Evolutionary conservation across 1,140 invertebrate species (phyloP).

Genomic region (Zaprionus inermis): DNA sequence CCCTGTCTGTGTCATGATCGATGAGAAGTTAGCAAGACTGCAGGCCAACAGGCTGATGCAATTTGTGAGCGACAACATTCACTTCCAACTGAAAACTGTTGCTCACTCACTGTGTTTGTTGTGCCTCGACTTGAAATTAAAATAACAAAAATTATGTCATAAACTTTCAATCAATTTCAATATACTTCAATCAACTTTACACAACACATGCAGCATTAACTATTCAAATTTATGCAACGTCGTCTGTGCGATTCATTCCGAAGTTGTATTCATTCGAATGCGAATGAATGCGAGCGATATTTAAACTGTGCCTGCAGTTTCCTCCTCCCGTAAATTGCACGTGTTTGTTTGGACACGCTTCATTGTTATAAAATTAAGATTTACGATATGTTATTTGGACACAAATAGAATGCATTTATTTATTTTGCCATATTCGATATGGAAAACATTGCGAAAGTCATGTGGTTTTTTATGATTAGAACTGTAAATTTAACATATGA

Average conservation of each 20-base stretch:
- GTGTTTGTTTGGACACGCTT: neutral
- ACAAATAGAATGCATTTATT: neutral
- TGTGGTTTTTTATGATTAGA: neutral
- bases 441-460: neutral
- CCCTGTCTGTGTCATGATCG: neutral
- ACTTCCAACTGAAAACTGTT: conserved; percentile 61
- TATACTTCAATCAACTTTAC: conserved; percentile 74
- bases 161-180: conserved; percentile 76
- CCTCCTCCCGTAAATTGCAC: neutral
- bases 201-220: conserved; percentile 68
- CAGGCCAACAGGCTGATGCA: neutral
- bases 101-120: conserved; percentile 21
- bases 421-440: neutral
- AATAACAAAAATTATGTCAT: conserved; percentile 70
- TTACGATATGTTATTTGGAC: neutral
- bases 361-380: conserved; percentile 4
- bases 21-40: conserved; percentile 3
- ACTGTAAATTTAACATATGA: conserved; percentile 4
- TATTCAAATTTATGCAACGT: conserved; percentile 74
- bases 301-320: neutral
- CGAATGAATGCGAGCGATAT: neutral
- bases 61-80: conserved; percentile 50
- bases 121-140: conserved; percentile 33
- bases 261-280: neutral
- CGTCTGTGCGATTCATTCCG: conserved; percentile 29